phyloP scores from a whole-genome alignment of 2,113 vertebrate genomes.

The Uropsilus gracilis region DNA sequence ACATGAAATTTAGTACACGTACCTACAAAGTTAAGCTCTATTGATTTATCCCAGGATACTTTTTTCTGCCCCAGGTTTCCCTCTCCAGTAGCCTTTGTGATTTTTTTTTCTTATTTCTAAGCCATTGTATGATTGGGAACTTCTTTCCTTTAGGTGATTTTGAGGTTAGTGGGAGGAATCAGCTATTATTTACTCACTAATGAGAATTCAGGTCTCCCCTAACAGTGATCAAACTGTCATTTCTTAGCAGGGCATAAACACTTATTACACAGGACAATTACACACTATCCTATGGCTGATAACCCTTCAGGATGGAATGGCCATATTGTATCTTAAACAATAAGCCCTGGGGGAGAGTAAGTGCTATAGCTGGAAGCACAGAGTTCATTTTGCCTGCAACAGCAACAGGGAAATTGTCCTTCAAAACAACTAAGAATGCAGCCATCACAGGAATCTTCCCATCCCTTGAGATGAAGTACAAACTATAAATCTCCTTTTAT shows the following conservation, averaged over 20 bases:
- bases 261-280: slow-evolving; percentile 34
- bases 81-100: neutral
- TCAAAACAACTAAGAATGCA: slow-evolving; percentile 39
- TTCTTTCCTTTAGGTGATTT: slow-evolving; percentile 33
- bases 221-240: slow-evolving; percentile 58
- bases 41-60: neutral
- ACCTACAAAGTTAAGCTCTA: slow-evolving; percentile 6
- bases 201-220: slow-evolving; percentile 51
- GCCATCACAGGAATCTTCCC: slow-evolving; percentile 35
- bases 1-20: neutral
- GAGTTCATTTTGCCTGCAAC: slow-evolving; percentile 34
- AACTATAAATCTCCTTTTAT: slow-evolving; percentile 69
- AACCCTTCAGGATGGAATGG: slow-evolving; percentile 49
- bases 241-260: slow-evolving; percentile 39
- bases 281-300: neutral
- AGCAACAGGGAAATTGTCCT: slow-evolving; percentile 25
- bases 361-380: slow-evolving; percentile 46
- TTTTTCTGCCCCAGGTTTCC: slow-evolving; percentile 14
- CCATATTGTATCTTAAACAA: slow-evolving; percentile 53
- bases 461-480: slow-evolving; percentile 60
- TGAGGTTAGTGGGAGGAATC: neutral
- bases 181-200: slow-evolving; percentile 53
- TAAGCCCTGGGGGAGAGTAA: neutral
- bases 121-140: neutral
- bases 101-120: slow-evolving; percentile 56